Conservation (phyloP, 35 echinoderm and acorn worm species). For the Hemicentrotus pulcherrimus region DNA sequence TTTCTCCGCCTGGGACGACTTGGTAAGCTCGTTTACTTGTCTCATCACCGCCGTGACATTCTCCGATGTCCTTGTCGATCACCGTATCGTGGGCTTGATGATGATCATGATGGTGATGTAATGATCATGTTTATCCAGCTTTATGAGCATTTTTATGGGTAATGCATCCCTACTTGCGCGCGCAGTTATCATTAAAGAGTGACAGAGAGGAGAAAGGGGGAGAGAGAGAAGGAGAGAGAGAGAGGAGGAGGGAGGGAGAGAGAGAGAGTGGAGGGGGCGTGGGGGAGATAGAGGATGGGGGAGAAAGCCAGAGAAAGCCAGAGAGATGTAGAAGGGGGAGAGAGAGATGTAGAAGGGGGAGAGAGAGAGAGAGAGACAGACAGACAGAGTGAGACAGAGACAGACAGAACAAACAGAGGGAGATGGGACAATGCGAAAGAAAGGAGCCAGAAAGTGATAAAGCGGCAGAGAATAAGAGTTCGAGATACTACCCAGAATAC, state of each 20-base stretch:
- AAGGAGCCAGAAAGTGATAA: neutral
- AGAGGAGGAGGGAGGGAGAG: neutral
- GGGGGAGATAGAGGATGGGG: neutral
- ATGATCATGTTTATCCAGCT: neutral
- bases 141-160: neutral
- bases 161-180: neutral
- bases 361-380: neutral
- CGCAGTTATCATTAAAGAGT: neutral
- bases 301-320: neutral
- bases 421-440: neutral
- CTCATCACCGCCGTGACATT: neutral
- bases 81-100: neutral
- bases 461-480: neutral
- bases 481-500: neutral
- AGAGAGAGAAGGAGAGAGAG: neutral
- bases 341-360: neutral
- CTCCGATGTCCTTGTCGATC: neutral
- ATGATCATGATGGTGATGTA: neutral
- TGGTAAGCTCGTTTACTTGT: neutral
- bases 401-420: neutral
- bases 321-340: neutral
- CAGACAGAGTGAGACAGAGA: neutral
- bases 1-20: neutral
- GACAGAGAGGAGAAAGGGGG: neutral
- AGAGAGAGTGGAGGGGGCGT: neutral